Base-by-base conservation (phyloP, 2,113 vertebrate species). In the Uropsilus gracilis region DNA sequence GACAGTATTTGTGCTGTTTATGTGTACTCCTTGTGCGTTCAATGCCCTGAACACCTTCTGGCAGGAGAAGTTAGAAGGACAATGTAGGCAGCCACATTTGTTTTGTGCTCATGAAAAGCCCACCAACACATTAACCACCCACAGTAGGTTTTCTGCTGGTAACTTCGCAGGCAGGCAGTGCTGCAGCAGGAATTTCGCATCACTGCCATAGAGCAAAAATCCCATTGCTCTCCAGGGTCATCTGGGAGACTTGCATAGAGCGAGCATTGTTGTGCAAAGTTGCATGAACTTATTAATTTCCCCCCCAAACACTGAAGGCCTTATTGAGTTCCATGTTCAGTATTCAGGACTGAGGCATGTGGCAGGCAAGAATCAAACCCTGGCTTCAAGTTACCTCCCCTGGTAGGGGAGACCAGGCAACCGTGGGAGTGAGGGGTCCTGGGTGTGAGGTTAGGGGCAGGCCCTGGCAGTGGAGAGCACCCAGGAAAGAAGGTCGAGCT, bases 341-440 rank as follows among this genome's bases (percentile, higher is more conserved):
- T 6, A 12, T 32, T 26, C 68, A 37, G 6, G 32, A 42, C 24
- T 42, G 39, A 14, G 55, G 26, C 34, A 50, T 64, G 34, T 12
- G 46, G 32, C 39, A n/a, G 11, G 2, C 34, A 0, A 22, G 14
- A 48, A 46, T 32, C 18, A 28, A 17, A 22, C 34, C 16, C 28
- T 28, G 7, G 8, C n/a, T 37, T 50, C 12, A 0, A 9, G 42
- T 32, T 13, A 32, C 16, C 9, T 42, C 46, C 53, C 75, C 39
- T 50, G 28, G 32, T 12, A 30, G 44, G 1, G 18, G 16, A 53
- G 24, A 28, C 50, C 37, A 20, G 59, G 32, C 17, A 5, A 50
- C 22, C 0, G 0, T 0, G 4, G 34, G 17, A 48, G 46, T 0
- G 0, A 4, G 5, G 17, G n/a, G 13, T 63, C 24, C 72, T 24